phyloP scores from a whole-genome alignment of 2,113 vertebrate species.

The Corvus cornix region DNA sequence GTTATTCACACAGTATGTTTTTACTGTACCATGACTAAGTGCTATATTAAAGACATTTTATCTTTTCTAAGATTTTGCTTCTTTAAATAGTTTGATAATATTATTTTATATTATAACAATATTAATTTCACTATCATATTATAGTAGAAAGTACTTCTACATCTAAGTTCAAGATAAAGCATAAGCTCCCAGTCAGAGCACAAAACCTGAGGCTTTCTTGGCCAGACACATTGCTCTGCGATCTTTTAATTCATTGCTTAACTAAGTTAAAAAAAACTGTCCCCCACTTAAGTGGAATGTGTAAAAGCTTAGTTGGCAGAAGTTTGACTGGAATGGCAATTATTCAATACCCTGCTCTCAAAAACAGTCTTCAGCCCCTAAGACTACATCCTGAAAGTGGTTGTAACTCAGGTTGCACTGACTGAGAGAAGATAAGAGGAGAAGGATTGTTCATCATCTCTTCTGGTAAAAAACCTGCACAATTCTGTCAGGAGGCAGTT shows the following conservation, averaged over 20 bases:
- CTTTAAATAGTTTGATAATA: not conserved
- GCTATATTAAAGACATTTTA: not conserved
- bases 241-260: not conserved
- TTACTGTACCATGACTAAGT: not conserved
- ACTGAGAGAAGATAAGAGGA: not conserved
- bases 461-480: not conserved
- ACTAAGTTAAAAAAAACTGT: not conserved
- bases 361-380: not conserved
- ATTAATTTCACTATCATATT: not conserved
- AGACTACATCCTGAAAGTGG: not conserved
- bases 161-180: not conserved
- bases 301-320: not conserved
- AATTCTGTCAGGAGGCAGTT: not conserved
- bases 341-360: not conserved
- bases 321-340: not conserved
- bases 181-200: not conserved
- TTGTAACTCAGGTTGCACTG: not conserved
- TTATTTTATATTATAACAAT: not conserved
- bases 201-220: not conserved
- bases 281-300: not conserved
- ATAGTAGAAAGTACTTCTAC: not conserved
- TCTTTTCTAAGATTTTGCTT: not conserved
- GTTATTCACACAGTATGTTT: not conserved
- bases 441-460: not conserved
- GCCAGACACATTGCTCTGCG: not conserved